A percentile compares a stretch with the other conserved stretches of the same genome.
Conservation (phyloP, 2,888 invertebrate genomes). For the Capitulum mitella region DNA sequence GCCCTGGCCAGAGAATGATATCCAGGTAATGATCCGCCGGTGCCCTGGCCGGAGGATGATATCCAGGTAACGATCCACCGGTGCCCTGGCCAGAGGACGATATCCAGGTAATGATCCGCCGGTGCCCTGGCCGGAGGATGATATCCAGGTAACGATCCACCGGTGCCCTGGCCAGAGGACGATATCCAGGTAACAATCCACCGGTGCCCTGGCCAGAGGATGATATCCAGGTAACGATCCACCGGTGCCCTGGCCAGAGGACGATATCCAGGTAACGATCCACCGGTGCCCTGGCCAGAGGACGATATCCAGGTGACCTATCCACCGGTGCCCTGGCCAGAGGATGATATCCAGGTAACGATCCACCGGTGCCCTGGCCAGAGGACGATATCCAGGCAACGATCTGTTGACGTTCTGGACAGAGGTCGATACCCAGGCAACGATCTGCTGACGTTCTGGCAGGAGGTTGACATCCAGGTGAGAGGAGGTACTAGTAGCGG, state of each 20-base stretch:
- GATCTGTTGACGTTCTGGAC: conserved; percentile 49
- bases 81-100: conserved; percentile 10
- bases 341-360: too few species aligned
- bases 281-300: conserved; percentile 2
- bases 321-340: conserved; percentile 37
- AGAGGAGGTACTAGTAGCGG: too few species aligned
- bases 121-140: conserved; percentile 7
- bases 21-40: conserved; percentile 57
- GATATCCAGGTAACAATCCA: too few species aligned
- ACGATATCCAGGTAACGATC: too few species aligned
- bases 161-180: conserved; percentile 4
- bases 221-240: too few species aligned
- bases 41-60: conserved; percentile 17
- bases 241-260: background rate
- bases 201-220: conserved; percentile 7
- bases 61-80: conserved; percentile 57
- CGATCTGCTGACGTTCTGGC: conserved; percentile 49
- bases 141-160: too few species aligned
- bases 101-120: too few species aligned
- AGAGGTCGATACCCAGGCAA: too few species aligned
- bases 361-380: conserved; percentile 44
- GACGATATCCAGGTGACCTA: too few species aligned
- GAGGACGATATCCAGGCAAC: too few species aligned
- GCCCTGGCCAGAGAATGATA: conserved; percentile 13
- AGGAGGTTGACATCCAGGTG: background rate